A percentile compares a stretch with the other conserved stretches of the same genome.
Conservation (phyloP, 2,888 invertebrate genomes). For the Geophilus truncorum region DNA sequence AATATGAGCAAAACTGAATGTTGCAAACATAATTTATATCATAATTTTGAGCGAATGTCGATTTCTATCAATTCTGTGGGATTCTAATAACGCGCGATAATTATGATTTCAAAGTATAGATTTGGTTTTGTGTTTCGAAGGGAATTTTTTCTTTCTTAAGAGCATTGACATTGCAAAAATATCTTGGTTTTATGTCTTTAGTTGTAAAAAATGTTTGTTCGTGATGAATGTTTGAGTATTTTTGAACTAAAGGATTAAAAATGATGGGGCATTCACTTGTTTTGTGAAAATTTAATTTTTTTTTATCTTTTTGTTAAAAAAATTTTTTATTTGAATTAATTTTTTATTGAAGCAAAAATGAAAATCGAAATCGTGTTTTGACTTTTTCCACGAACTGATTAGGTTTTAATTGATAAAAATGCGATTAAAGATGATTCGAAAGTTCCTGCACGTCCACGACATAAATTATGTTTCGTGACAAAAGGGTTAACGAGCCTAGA, state of each 20-base stretch:
- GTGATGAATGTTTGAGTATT: neutral
- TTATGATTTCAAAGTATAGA: neutral
- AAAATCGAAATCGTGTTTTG: neutral
- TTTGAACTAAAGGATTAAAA: neutral
- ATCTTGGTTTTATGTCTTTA: neutral
- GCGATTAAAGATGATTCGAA: neutral
- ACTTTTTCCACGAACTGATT: neutral
- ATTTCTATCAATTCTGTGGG: too few species aligned
- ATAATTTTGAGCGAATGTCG: too few species aligned
- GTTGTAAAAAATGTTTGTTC: conserved; percentile 16
- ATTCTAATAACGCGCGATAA: too few species aligned
- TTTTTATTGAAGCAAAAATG: neutral
- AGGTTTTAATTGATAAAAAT: conserved; percentile 17
- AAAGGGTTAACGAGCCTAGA: neutral
- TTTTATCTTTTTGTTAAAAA: too few species aligned
- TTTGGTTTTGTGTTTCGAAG: neutral
- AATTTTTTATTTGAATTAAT: too few species aligned
- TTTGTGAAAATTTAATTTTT: neutral
- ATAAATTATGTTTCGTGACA: conserved; percentile 6
- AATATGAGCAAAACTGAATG: too few species aligned
- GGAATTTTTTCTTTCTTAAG: neutral
- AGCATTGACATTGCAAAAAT: conserved; percentile 17
- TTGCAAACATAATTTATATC: too few species aligned
- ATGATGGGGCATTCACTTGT: neutral
- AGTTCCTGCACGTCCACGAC: neutral